Percentiles rank a stretch among this genome's conserved stretches.
phyloP scores from a whole-genome alignment of 1,140 invertebrate genomes.

The Cepaea nemoralis region DNA sequence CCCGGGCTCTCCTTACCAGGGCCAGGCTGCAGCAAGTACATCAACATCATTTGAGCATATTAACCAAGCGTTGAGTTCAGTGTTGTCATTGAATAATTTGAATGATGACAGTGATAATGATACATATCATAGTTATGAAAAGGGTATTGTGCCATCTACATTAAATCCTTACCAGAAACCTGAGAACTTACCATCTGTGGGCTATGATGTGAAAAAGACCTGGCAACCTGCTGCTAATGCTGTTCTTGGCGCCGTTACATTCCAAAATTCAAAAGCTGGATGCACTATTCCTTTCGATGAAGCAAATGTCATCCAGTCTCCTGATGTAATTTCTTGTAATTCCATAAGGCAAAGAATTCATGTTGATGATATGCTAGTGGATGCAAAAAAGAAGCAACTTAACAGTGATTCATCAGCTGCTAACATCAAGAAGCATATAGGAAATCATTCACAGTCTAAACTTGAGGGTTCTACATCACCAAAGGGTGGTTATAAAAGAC shows the following conservation, averaged over 20 bases:
- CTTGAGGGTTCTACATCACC: neutral
- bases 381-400: neutral
- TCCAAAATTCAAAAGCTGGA: neutral
- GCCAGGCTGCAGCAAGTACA: neutral
- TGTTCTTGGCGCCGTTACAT: neutral
- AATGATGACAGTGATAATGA: neutral
- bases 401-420: neutral
- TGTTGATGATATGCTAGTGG: neutral
- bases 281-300: slow-evolving; percentile 21
- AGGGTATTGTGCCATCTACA: neutral
- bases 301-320: neutral
- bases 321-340: neutral
- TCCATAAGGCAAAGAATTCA: neutral
- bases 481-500: neutral
- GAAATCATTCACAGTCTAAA: neutral
- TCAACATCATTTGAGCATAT: neutral
- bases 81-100: slow-evolving; percentile 9
- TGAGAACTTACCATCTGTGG: neutral
- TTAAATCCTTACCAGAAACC: neutral
- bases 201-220: neutral
- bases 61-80: neutral
- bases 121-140: neutral
- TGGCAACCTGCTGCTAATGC: slow-evolving; percentile 20
- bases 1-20: neutral
- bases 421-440: neutral